Evolutionary conservation across 2,888 invertebrate genomes (phyloP), one percentile per base, ranked within the genome.

Genomic region (Ochropleura plecta): DNA sequence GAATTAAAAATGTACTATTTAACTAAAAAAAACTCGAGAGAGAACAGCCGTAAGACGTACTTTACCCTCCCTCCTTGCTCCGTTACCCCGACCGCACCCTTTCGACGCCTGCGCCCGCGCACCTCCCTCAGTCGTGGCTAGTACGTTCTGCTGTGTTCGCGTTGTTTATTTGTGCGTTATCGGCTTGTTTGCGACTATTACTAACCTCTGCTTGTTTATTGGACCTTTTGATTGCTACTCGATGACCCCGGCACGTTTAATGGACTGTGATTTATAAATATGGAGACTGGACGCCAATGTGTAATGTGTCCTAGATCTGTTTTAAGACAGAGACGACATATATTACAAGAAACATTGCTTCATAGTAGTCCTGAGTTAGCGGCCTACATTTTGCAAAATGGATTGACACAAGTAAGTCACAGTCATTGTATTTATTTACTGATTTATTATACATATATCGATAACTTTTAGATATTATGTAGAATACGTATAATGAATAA

Each of bases 151-250:
- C 63, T 70, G 70, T 70, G 70, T 70, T 70, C 70, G 42, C 70
- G 70, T 63, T 63, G 70, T 70, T 70, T 70, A 70, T 70, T 44
- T 70, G 63, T 70, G 70, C 70, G 70, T 44, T 70, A 70, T 70
- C 70, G 70, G 70, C 70, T 70, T 70, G 70, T 71, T 71, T 71
- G 71, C 71, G 71, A 71, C 65, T 71, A 71, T 71, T 71, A 71
- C 71, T 71, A 30, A 71, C 64, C 64, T 44, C 71, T 57, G 71
- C 71, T 71, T 71, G 71, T 71, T 71, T 71, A 71, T 71, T 71
- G 71, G 64, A 64, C 64, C 71, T 55, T 64, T 64, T 71, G 64
- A 64, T 55, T 55, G 64, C 64, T 64, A 44, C 44, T 71, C 44
- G 63, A 63, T 63, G 12, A 46, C 63, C 63, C 12, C 10, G 63